Evolutionary conservation across 2,797 vertebrate species (phyloP), one percentile per base, ranked within the genome.

Genomic region (Chaunax sp.): DNA sequence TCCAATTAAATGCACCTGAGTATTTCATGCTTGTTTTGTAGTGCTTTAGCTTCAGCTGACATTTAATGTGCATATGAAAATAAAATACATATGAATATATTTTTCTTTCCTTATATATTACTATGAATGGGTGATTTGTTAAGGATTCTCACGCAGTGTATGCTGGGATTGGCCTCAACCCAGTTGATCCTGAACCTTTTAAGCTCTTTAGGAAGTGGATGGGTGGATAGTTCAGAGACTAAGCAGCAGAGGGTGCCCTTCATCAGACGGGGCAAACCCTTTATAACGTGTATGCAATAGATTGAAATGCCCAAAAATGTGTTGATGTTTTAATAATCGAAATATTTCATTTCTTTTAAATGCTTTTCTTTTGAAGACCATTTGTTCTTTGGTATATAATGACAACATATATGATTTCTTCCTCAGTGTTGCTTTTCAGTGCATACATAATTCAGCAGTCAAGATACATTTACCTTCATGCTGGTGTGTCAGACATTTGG

Each of bases 161-260:
- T 78, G 56, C 52, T 80, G 55, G 70, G 30, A 75, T 26, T 51
- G 8, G 16, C n/a, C 38, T 47, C 3, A 28, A 5, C 18, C 11
- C 6, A 20, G 6, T 55, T 65, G 11, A 71, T 60, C n/a, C 23
- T 30, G 6, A 20, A 50, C 19, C 54, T n/a, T 43, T 47, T 0
- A 59, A 18, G 18, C 44, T 63, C 26, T 64, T 10, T 15, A 33
- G 33, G 12, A 25, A 41, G 49, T 18, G 18, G 30, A 62, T 28
- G 2, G 10, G 15, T 47, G 53, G 40, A 30, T 47, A 10, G 15
- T 81, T 83, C 69, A 55, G n/a, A 41, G 10, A n/a, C 10, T 62
- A 8, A 59, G 58, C 93, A 90, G 90, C 85, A 95, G 93, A 92
- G 89, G 90, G 87, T 71, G 71, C 89, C 90, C 69, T 90, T 92